Evolutionary conservation across 2,888 invertebrate genomes (phyloP).

Genomic region (Glaucopsyche alexis): DNA sequence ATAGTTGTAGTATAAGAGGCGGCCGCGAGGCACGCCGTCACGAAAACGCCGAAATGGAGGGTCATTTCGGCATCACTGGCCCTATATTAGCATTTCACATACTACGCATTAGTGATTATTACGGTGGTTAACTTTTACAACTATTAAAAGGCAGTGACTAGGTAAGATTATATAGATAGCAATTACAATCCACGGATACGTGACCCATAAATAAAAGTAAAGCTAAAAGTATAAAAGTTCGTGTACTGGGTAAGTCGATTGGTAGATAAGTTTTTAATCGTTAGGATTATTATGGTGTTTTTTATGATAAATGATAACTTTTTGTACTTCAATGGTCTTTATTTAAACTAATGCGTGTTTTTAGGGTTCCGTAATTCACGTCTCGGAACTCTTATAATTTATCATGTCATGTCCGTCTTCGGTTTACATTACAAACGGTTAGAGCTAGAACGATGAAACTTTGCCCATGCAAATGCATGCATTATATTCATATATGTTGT

Average conservation of each 20-base stretch:
- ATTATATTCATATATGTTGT: no score
- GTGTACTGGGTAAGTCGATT: neutral
- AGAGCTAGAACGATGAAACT: no score
- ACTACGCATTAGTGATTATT: slow-evolving; percentile 22
- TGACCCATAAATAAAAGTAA: neutral
- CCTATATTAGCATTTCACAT: slow-evolving; percentile 34
- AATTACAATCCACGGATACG: slow-evolving; percentile 22
- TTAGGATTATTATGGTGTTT: neutral
- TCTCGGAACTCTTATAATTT: no score
- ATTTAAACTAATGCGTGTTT: no score
- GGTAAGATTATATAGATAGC: slow-evolving; percentile 24
- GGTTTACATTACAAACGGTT: no score
- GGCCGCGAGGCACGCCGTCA: slow-evolving; percentile 47
- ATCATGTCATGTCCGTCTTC: no score
- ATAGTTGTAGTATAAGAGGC: slow-evolving; percentile 52
- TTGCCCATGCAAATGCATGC: no score
- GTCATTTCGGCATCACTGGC: slow-evolving; percentile 28
- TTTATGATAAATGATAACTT: no score
- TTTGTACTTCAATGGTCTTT: no score
- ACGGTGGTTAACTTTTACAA: slow-evolving; percentile 29
- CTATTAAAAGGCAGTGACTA: slow-evolving; percentile 28
- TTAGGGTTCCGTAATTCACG: no score
- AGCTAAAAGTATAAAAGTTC: neutral
- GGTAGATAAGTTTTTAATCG: neutral
- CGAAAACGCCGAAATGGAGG: slow-evolving; percentile 39